phyloP scores from a whole-genome alignment of 2,113 vertebrate genomes.

The Apodemus speciosus region DNA sequence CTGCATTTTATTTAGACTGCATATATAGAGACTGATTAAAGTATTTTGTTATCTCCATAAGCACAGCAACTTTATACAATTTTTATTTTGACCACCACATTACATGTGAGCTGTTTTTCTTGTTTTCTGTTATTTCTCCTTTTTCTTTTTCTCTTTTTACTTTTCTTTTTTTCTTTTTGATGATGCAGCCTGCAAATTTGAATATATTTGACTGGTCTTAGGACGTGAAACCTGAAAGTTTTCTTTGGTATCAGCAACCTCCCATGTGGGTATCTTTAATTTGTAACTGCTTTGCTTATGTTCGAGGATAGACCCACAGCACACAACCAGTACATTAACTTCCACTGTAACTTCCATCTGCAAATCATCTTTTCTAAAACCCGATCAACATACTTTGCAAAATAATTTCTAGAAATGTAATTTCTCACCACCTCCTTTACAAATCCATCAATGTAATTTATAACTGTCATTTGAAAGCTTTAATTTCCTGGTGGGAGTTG shows the following conservation, averaged over 20 bases:
- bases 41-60: conserved; percentile 82
- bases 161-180: background rate
- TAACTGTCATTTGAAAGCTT: conserved; percentile 69
- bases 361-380: conserved; percentile 58
- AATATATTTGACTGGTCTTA: conserved; percentile 65
- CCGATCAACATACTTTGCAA: conserved; percentile 56
- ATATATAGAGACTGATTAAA: conserved; percentile 75
- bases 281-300: conserved; percentile 58
- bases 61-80: conserved; percentile 58
- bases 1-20: conserved; percentile 72
- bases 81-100: conserved; percentile 76
- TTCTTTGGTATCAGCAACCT: conserved; percentile 52
- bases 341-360: background rate
- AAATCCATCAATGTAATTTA: conserved; percentile 66
- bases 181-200: conserved; percentile 60
- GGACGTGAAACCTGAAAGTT: conserved; percentile 46
- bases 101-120: conserved; percentile 1
- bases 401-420: conserved; percentile 73
- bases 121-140: no score
- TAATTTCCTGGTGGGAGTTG: conserved; percentile 73
- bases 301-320: background rate
- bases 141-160: background rate
- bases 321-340: background rate
- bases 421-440: conserved; percentile 58
- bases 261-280: conserved; percentile 20